Evolutionary conservation across 2,888 invertebrate species (phyloP).

Genomic region (Hecatera dysodea): DNA sequence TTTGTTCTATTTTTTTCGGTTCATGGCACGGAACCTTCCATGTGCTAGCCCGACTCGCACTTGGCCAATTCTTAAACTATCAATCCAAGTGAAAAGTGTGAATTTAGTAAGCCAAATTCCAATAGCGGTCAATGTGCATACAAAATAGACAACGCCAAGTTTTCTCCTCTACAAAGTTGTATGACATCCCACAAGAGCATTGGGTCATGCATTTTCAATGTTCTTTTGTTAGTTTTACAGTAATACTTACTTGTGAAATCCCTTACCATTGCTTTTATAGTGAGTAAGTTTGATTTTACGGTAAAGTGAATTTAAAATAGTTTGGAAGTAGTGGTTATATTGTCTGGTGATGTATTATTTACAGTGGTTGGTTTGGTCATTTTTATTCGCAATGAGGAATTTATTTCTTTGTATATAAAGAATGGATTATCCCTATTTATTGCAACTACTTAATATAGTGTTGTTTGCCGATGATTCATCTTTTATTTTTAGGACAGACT

Average conservation of each 20-base stretch:
- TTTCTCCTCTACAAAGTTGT: conserved; percentile 51
- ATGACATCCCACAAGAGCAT: conserved; percentile 60
- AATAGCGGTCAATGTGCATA: conserved; percentile 22
- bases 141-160: conserved; percentile 40
- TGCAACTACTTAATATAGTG: too few relatives aligned
- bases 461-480: too few relatives aligned
- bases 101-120: conserved; percentile 13
- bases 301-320: conserved; percentile 33
- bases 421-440: too few relatives aligned
- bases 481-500: too few relatives aligned
- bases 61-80: background rate
- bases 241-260: conserved; percentile 45
- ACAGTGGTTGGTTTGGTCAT: background rate
- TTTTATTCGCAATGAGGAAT: background rate
- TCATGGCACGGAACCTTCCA: too few relatives aligned
- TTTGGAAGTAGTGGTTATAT: conserved; percentile 2
- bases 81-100: conserved; percentile 3
- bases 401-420: background rate
- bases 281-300: conserved; percentile 44
- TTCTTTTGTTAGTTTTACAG: conserved; percentile 66
- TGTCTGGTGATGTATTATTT: conserved; percentile 1
- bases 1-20: too few relatives aligned
- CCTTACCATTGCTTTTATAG: conserved; percentile 51
- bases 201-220: conserved; percentile 74
- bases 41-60: too few relatives aligned